phyloP scores from a whole-genome alignment of 2,113 vertebrate species.

The Cheirogaleus medius region DNA sequence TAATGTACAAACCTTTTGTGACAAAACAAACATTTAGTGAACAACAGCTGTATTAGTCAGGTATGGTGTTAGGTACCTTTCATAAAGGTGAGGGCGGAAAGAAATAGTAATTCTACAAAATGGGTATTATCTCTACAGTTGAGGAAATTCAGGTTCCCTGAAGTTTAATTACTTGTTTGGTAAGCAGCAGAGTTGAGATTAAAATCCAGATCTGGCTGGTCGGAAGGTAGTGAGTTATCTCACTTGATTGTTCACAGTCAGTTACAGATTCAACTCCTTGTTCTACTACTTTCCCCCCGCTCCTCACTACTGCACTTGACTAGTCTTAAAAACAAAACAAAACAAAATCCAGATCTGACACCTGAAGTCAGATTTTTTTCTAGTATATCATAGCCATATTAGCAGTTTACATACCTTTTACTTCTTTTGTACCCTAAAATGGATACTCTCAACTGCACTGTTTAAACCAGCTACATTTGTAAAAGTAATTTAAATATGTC shows the following conservation, averaged over 20 bases:
- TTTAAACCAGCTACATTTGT: background rate
- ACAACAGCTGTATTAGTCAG: background rate
- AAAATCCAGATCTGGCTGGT: background rate
- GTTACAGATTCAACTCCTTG: no score
- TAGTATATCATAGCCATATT: background rate
- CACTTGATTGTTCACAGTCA: no score
- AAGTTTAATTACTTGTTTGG: background rate
- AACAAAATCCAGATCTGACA: background rate
- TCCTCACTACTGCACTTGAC: no score
- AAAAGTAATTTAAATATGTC: constrained; percentile 18
- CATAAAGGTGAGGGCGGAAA: background rate
- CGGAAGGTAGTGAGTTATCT: no score
- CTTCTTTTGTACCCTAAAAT: constrained; percentile 4
- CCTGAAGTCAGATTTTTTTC: background rate
- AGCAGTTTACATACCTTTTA: constrained; percentile 4
- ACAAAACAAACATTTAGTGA: constrained; percentile 17
- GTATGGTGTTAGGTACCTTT: background rate
- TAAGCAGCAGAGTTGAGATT: background rate
- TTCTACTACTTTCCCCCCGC: no score
- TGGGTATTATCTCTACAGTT: background rate
- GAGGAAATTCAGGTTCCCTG: background rate
- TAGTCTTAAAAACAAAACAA: no score
- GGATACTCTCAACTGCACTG: background rate
- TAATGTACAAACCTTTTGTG: background rate
- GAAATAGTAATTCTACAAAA: background rate